Base-by-base conservation (phyloP, 2,797 vertebrate species). In the Momotus momota region DNA sequence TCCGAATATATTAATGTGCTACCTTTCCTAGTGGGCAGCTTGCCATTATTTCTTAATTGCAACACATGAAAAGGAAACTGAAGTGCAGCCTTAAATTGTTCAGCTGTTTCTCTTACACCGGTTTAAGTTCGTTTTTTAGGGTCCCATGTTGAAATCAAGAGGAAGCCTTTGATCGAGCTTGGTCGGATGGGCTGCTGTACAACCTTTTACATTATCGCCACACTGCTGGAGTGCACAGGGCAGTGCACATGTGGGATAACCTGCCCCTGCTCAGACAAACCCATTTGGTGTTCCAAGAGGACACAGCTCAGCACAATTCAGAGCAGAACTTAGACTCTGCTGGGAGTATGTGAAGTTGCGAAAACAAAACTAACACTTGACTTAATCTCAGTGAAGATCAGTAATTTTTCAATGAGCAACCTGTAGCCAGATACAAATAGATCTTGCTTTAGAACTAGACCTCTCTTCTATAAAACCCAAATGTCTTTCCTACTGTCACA, bases 1-100 rank as follows among this genome's bases (percentile, higher is more conserved):
- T 90, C 77, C 62, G 86, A 91, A 84, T 58, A 27, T 43, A 86
- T 81, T 83, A 52, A 62, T 22, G 25, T 61, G 10, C 49, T 70
- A 88, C 91, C 85, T 94, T 91, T 91, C 55, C 71, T 92, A 90
- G 27, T 49, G 64, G 88, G 82, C 73, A 79, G 35, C 67, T 78
- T 88, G 91, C 85, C 57, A 52, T 82, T 88, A 55, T 67, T 93
- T 90, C 62, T 62, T 92, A 90, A 86, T 87, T 79, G 74, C 13
- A 35, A 35, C 52, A 65, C 0, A 0, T 71, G 73, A 17, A 93
- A 64, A 81, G 35, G 66, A 93, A 91, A 45, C 51, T 17, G 40
- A 88, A 90, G 31, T 2, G n/a, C 26, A 51, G 27, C 61, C 60
- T 84, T 54, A 31, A 79, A 57, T 52, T 21, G 4, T 51, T 91